A percentile compares a stretch with the other conserved stretches of the same genome.
phyloP scores from a whole-genome alignment of 2,113 vertebrate species.

The Galeopterus variegatus region DNA sequence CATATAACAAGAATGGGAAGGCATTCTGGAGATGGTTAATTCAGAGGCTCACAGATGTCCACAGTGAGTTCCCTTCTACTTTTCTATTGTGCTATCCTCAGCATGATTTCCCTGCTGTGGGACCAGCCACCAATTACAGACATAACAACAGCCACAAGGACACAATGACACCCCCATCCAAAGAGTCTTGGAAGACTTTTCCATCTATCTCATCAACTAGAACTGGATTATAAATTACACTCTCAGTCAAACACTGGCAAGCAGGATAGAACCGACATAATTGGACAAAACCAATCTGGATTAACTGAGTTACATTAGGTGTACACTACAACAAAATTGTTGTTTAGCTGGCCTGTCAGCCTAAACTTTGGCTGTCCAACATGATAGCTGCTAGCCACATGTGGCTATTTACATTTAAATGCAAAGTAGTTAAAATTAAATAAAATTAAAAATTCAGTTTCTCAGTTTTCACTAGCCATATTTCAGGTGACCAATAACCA shows the following conservation, averaged over 20 bases:
- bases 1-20: background rate
- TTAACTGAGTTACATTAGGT: background rate
- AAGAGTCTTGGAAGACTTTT: background rate
- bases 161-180: background rate
- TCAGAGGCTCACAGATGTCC: conserved; percentile 7
- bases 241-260: background rate
- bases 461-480: background rate
- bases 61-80: background rate
- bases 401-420: background rate
- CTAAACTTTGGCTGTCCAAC: background rate
- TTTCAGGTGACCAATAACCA: background rate
- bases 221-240: background rate
- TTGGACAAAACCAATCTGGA: background rate
- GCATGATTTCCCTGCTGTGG: background rate
- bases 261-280: background rate
- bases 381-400: background rate
- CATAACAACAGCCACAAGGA: background rate
- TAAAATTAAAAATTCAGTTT: background rate
- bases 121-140: background rate
- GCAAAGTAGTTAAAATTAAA: background rate
- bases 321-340: background rate
- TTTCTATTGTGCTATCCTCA: background rate
- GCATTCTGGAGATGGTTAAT: background rate
- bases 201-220: background rate
- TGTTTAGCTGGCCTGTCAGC: background rate